Evolutionary conservation across 2,113 vertebrate genomes (phyloP).

Genomic region (Cynoglossus semilaevis): DNA sequence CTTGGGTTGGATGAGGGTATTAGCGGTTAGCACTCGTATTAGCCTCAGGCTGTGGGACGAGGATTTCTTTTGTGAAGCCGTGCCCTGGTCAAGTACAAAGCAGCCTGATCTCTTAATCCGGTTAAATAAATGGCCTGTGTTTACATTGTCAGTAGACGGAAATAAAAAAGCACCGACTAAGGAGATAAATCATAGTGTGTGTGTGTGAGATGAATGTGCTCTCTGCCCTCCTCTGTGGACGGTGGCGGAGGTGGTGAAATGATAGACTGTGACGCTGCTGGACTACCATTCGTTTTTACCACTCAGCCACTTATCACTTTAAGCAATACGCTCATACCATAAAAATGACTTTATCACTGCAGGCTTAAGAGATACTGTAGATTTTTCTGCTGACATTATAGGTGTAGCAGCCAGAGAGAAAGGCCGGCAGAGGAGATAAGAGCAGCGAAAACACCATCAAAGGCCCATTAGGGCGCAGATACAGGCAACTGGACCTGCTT

Average conservation of each 20-base stretch:
- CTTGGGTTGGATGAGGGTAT: slow-evolving; percentile 43
- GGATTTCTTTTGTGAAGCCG: slow-evolving; percentile 41
- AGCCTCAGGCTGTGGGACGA: slow-evolving; percentile 47
- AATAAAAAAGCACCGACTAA: slow-evolving; percentile 39
- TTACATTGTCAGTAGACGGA: slow-evolving; percentile 60
- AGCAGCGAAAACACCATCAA: slow-evolving; percentile 36
- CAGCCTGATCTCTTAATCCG: slow-evolving; percentile 65
- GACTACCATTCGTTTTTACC: slow-evolving; percentile 32
- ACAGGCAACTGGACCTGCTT: slow-evolving; percentile 8
- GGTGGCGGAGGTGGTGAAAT: slow-evolving; percentile 38
- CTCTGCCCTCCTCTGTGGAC: slow-evolving; percentile 34
- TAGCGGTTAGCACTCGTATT: slow-evolving; percentile 45
- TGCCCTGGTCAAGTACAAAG: slow-evolving; percentile 52
- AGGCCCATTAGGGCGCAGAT: slow-evolving; percentile 25
- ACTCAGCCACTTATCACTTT: slow-evolving; percentile 40
- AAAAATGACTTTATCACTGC: slow-evolving; percentile 43
- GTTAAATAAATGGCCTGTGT: slow-evolving; percentile 67
- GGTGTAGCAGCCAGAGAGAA: slow-evolving; percentile 27
- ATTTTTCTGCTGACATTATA: slow-evolving; percentile 32
- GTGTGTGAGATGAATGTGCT: slow-evolving; percentile 49
- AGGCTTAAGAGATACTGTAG: slow-evolving; percentile 26
- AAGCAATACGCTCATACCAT: slow-evolving; percentile 23
- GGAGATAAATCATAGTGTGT: slow-evolving; percentile 34
- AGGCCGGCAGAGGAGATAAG: slow-evolving; percentile 16
- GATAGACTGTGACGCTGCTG: slow-evolving; percentile 37